Percentiles rank a stretch among this genome's conserved stretches.
These are phyloP conservation scores for Graptemys geographica DNA, from an alignment of 2,797 vertebrate genomes.

Conservation along the genomic window DNA sequence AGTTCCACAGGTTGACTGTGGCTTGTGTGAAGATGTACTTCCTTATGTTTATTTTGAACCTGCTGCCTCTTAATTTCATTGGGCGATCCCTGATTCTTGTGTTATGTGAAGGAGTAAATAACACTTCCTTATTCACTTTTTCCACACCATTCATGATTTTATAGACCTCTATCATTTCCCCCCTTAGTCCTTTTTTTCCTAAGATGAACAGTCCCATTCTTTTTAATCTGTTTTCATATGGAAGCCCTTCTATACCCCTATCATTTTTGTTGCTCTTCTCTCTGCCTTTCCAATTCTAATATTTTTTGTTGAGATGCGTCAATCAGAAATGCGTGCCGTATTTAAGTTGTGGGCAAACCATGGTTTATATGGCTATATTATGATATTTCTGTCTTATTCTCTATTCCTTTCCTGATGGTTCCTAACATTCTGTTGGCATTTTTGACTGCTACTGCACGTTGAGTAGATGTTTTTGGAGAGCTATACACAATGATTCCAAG, in stretches of 20 bases:
- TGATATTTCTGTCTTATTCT: neutral
- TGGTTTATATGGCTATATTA: neutral
- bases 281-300: neutral
- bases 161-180: neutral
- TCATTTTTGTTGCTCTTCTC: neutral
- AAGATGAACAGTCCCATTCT: neutral
- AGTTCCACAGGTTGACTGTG: neutral
- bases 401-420: neutral
- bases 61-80: neutral
- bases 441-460: neutral
- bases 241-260: neutral
- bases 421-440: neutral
- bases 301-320: neutral
- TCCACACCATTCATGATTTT: neutral
- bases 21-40: neutral
- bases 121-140: neutral
- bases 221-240: neutral
- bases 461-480: neutral
- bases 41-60: neutral
- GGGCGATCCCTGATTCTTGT: too few relatives aligned
- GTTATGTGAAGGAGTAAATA: too few relatives aligned
- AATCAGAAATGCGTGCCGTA: neutral
- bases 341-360: neutral
- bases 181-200: neutral
- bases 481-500: neutral